Conservation (phyloP, 1,140 invertebrate genomes). For the Drosophila busckii region DNA sequence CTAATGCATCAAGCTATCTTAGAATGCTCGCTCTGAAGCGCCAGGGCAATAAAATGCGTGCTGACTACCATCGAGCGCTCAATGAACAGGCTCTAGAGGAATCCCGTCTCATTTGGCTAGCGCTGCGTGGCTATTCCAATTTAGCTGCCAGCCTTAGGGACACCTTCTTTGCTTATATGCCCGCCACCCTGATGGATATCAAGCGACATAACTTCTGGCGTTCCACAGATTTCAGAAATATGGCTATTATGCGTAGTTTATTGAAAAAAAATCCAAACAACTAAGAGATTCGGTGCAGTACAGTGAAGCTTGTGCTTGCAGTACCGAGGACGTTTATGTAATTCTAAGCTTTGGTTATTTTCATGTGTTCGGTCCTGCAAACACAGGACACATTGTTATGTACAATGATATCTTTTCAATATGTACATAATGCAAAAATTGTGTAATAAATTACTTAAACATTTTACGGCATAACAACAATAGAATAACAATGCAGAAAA, state of each 20-base stretch:
- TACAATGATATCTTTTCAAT: too few species aligned
- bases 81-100: constrained; percentile 31
- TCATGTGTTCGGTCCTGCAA: constrained; percentile 5
- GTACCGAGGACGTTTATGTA: background rate
- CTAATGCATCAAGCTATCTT: background rate
- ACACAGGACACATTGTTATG: background rate
- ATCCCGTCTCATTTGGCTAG: constrained; percentile 41
- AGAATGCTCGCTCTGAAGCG: too few species aligned
- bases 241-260: too few species aligned
- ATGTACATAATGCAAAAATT: too few species aligned
- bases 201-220: constrained; percentile 21
- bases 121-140: constrained; percentile 39
- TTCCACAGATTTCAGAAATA: constrained; percentile 1
- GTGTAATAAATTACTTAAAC: too few species aligned
- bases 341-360: too few species aligned
- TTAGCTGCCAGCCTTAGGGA: constrained; percentile 17
- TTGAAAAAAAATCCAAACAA: too few species aligned
- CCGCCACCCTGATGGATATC: constrained; percentile 36
- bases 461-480: too few species aligned
- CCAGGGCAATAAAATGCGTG: background rate
- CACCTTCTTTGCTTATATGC: constrained; percentile 67
- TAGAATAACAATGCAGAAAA: too few species aligned
- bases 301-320: background rate
- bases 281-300: background rate
- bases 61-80: constrained; percentile 9